Percentiles rank a stretch among this genome's conserved stretches.
These are phyloP conservation scores for Echeneis naucrates DNA, from an alignment of 2,797 vertebrate genomes.

Conservation along the genomic window DNA sequence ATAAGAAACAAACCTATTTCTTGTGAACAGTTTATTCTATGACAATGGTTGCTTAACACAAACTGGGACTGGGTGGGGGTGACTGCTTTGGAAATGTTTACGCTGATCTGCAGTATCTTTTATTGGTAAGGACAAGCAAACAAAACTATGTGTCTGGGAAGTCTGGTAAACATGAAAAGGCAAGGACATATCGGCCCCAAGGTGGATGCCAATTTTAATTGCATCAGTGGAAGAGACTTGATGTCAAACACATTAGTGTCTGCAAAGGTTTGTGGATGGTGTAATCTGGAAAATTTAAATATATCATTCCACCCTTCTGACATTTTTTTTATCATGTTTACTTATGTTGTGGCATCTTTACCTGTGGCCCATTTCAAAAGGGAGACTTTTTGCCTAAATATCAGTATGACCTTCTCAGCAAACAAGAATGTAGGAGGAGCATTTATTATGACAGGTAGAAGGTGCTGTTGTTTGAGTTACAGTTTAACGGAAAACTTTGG, in stretches of 20 bases:
- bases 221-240: not conserved
- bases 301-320: not conserved
- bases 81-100: too few relatives aligned
- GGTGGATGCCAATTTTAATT: slow-evolving; percentile 1
- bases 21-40: too few relatives aligned
- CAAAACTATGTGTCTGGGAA: too few relatives aligned
- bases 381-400: slow-evolving; percentile 43
- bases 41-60: too few relatives aligned
- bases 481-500: slow-evolving; percentile 33
- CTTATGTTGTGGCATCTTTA: slow-evolving; percentile 3
- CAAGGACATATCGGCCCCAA: slow-evolving; percentile 1
- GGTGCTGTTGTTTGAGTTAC: slow-evolving; percentile 31
- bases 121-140: too few relatives aligned
- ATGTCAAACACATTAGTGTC: slow-evolving; percentile 10
- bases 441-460: slow-evolving; percentile 9
- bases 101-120: too few relatives aligned
- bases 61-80: too few relatives aligned
- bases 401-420: slow-evolving; percentile 10
- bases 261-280: slow-evolving; percentile 14
- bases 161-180: too few relatives aligned
- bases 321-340: slow-evolving; percentile 3
- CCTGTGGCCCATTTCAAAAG: slow-evolving; percentile 25
- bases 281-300: not conserved
- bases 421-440: slow-evolving; percentile 30
- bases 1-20: too few relatives aligned